phyloP scores from a whole-genome alignment of 2,797 vertebrate species.

The Poeciliopsis presidionis region DNA sequence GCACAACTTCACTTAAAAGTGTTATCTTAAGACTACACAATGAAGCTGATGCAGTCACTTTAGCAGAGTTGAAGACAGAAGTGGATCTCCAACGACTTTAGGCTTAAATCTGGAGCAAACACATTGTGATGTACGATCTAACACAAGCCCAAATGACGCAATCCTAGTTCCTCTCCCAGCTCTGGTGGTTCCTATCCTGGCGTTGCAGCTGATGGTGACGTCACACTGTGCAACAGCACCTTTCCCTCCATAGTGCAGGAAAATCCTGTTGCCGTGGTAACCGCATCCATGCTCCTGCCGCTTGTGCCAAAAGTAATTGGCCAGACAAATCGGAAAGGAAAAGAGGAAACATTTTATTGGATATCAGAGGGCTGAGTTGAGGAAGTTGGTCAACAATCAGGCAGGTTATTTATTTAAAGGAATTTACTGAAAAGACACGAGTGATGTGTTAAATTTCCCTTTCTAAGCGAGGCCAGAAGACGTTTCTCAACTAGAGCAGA shows the following conservation, averaged over 20 bases:
- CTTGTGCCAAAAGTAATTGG: slow-evolving; percentile 22
- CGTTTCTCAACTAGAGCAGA: not conserved
- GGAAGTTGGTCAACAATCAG: slow-evolving; percentile 16
- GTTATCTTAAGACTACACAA: not conserved
- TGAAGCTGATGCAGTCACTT: not conserved
- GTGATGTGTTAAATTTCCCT: not conserved
- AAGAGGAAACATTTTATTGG: slow-evolving; percentile 6
- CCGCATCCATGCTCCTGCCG: slow-evolving; percentile 34
- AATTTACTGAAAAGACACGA: not conserved
- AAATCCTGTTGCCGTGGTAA: slow-evolving; percentile 69
- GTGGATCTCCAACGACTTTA: too few relatives aligned
- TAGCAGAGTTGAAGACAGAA: not conserved
- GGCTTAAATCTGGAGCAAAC: not conserved
- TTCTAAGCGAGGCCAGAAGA: not conserved
- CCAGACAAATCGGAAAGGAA: not conserved
- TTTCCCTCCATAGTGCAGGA: slow-evolving; percentile 29
- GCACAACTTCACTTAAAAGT: not conserved
- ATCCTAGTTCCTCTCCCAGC: not conserved
- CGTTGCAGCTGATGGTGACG: slow-evolving; percentile 46
- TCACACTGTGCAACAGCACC: slow-evolving; percentile 46
- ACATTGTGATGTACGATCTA: not conserved
- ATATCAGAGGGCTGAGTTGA: slow-evolving; percentile 7
- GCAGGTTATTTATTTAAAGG: not conserved
- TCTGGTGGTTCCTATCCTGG: slow-evolving; percentile 3
- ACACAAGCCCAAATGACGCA: slow-evolving; percentile 4